Base-by-base conservation (phyloP, 2,797 vertebrate species). In the Glossophaga mutica region DNA sequence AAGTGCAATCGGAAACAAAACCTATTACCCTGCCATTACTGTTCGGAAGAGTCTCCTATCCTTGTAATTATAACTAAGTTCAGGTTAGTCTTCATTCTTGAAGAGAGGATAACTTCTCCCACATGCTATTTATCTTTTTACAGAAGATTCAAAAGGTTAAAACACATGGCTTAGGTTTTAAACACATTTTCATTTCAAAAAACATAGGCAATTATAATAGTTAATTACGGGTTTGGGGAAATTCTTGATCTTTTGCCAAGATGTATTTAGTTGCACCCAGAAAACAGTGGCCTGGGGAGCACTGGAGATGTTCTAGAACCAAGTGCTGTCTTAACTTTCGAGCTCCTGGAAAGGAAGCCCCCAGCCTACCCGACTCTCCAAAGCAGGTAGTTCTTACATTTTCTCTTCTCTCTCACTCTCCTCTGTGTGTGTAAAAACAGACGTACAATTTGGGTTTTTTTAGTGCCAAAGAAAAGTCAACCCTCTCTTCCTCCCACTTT, bases 161-260 rank as follows among this genome's bases (percentile, higher is more conserved):
- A 84, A 84, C 88, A 95, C 34, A 94, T 78, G 92, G 90, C 55
- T 94, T 94, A 83, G 65, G 24, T 97, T 94, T 91, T 91, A 92
- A 95, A 83, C 65, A 91, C 32, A 88, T 95, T 96, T 96, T 97
- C 76, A 91, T 91, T 94, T 95, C 78, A 86, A 21, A 87, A 96
- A 96, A 88, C 48, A 96, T 1, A 74, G 68, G 78, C 34, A 77
- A 84, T 92, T 89, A 92, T 50, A 92, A 71, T 55, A 57, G 95
- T 52, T 96, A 94, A 92, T 91, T 92, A 86, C 14, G 79, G 18
- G 74, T 91, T 78, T 82, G 2, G 44, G 42, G 2, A 42, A 74
- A 92, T 74, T 97, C 70, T 82, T 96, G 71, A 78, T 57, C 44
- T n/a, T 90, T 91, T 82, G 70, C 88, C 94, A 74, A 87, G 37